Base-by-base conservation (phyloP, 2,797 vertebrate genomes). In the Notoglanidium macrostoma region DNA sequence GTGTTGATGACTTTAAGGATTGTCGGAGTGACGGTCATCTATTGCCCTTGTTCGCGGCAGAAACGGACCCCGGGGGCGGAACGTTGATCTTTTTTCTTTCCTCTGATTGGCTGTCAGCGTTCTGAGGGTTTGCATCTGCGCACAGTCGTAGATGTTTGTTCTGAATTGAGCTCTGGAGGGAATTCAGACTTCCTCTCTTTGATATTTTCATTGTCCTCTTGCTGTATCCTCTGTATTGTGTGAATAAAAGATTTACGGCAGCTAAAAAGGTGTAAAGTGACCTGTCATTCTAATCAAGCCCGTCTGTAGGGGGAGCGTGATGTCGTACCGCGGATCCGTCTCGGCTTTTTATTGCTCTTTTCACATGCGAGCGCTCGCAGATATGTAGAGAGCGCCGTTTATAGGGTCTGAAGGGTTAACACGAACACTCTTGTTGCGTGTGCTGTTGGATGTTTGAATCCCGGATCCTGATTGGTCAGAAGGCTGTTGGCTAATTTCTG, bases 211-310 rank as follows among this genome's bases (percentile, higher is more conserved):
- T 96, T 96, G 96, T 96, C 94, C 94, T 92, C 91, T 90, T 92
- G 93, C 95, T 94, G 95, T 96, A 96, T 96, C 95, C 96, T 96
- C 92, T 90, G 92, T 93, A 96, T 96, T 96, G 96, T 96, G 93
- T 95, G 87, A 94, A 91, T 95, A 93, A 96, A 92, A 96, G 95
- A 96, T 96, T 96, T 96, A 96, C 94, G 92, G 90, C 93, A 90
- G 92, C 94, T 95, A 95, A 95, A 94, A 94, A 96, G 95, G 94
- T 96, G 95, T 95, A 92, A 90, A 93, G 92, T 94, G 92, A 90
- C 92, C 94, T 94, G 95, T 93, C 95, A 74, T 95, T 94, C 92
- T 93, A 94, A 94, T 95, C 94, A 94, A 86, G 90, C 82, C 44
- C 91, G 92, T 88, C 92, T 83, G 86, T 49, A 44, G n/a, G 55